phyloP scores from a whole-genome alignment of 2,888 invertebrate species.

The Gastrophysa polygoni region DNA sequence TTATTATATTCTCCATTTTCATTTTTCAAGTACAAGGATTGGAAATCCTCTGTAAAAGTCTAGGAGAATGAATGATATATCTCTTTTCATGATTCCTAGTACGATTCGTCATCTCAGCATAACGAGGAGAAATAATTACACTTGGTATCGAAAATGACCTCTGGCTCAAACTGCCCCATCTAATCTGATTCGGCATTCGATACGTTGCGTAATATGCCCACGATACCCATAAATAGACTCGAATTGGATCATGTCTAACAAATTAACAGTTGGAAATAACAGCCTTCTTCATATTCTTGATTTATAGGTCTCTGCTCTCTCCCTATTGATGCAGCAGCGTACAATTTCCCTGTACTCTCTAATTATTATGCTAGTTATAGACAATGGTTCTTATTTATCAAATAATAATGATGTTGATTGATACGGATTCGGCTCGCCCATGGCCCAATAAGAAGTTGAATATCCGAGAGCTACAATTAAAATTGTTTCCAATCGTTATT shows the following conservation, averaged over 20 bases:
- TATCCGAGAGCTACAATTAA: neutral
- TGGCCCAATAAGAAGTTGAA: neutral
- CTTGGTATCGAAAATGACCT: slow-evolving; percentile 1
- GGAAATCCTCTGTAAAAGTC: too few relatives aligned
- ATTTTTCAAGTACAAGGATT: too few relatives aligned
- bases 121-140: too few relatives aligned
- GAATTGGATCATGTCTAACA: slow-evolving; percentile 26
- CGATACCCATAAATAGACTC: slow-evolving; percentile 17
- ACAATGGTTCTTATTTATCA: slow-evolving; percentile 24
- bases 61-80: too few relatives aligned
- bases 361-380: slow-evolving; percentile 19
- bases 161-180: slow-evolving; percentile 9
- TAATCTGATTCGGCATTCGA: slow-evolving; percentile 4
- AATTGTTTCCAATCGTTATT: slow-evolving; percentile 1
- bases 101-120: too few relatives aligned
- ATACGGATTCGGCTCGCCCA: slow-evolving; percentile 11
- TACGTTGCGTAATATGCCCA: slow-evolving; percentile 10
- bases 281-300: slow-evolving; percentile 19
- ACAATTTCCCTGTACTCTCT: slow-evolving; percentile 15
- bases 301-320: slow-evolving; percentile 20
- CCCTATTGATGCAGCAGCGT: slow-evolving; percentile 20
- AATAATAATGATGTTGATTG: slow-evolving; percentile 26
- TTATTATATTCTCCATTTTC: too few relatives aligned
- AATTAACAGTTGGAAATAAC: slow-evolving; percentile 28
- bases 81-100: too few relatives aligned